Evolutionary conservation across 1,140 invertebrate genomes (phyloP).

Genomic region (Dendrolimus kikuchii): DNA sequence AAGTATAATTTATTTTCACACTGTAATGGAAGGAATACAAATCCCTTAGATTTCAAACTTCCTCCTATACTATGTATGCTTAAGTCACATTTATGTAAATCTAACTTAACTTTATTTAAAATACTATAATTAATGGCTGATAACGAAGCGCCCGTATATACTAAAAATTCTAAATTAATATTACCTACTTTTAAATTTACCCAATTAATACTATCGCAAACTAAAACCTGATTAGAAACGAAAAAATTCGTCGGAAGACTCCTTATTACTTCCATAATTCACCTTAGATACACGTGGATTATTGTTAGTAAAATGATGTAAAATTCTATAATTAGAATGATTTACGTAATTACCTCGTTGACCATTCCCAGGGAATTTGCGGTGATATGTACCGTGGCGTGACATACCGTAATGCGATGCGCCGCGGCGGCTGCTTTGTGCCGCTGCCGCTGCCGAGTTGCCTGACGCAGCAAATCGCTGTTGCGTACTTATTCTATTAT

Average conservation of each 20-base stretch:
- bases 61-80: constrained; percentile 7
- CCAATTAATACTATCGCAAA: constrained; percentile 7
- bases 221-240: constrained; percentile 8
- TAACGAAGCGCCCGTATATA: constrained; percentile 10
- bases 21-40: constrained; percentile 2
- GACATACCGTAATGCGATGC: not conserved
- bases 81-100: not conserved
- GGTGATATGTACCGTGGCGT: not conserved
- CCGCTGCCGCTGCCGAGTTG: too few species aligned
- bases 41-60: constrained; percentile 5
- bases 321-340: too few species aligned
- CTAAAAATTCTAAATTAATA: constrained; percentile 6
- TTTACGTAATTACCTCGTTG: too few species aligned
- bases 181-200: constrained; percentile 6
- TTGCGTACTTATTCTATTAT: not conserved
- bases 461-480: not conserved
- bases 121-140: constrained; percentile 5
- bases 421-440: not conserved
- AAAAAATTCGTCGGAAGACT: constrained; percentile 5
- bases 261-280: not conserved
- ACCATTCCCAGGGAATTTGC: not conserved
- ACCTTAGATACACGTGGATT: not conserved
- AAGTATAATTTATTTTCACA: constrained; percentile 3
- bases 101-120: constrained; percentile 1
- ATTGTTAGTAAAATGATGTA: too few species aligned